Conservation (phyloP, 2,797 vertebrate species). For the Gymnoscopelus microlampas region DNA sequence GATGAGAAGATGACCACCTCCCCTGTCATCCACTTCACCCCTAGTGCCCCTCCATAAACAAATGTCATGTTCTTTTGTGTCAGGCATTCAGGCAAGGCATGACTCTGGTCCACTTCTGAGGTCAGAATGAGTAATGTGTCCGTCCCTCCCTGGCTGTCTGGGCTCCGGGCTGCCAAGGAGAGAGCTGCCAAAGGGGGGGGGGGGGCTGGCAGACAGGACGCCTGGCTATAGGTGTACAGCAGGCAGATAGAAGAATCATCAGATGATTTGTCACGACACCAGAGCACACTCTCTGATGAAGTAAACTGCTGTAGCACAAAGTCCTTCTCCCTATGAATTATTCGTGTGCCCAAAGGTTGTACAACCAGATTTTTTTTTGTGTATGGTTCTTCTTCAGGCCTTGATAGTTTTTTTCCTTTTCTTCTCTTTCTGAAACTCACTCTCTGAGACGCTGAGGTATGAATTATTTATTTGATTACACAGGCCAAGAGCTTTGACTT, state of each 20-base stretch:
- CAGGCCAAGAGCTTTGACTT: background rate
- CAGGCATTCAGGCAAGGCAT: background rate
- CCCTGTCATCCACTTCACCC: no score
- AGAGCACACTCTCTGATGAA: background rate
- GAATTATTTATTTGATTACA: no score
- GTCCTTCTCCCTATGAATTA: background rate
- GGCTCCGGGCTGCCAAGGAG: background rate
- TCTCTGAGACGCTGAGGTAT: no score
- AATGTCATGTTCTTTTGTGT: background rate
- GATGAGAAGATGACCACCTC: no score
- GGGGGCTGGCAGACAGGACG: background rate
- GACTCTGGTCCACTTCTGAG: background rate
- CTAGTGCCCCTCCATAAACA: no score
- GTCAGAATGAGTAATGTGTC: background rate
- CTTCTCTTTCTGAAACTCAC: no score
- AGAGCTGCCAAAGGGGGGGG: background rate
- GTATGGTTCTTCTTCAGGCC: background rate
- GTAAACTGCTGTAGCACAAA: background rate
- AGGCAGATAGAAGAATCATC: conserved; percentile 4
- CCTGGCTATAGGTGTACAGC: conserved; percentile 6
- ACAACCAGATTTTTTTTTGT: background rate
- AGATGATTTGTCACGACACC: background rate
- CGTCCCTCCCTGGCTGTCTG: background rate
- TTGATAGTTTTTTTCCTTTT: background rate
- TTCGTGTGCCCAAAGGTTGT: background rate